Evolutionary conservation across 2,113 vertebrate species (phyloP).

Genomic region (Myotis davidii): DNA sequence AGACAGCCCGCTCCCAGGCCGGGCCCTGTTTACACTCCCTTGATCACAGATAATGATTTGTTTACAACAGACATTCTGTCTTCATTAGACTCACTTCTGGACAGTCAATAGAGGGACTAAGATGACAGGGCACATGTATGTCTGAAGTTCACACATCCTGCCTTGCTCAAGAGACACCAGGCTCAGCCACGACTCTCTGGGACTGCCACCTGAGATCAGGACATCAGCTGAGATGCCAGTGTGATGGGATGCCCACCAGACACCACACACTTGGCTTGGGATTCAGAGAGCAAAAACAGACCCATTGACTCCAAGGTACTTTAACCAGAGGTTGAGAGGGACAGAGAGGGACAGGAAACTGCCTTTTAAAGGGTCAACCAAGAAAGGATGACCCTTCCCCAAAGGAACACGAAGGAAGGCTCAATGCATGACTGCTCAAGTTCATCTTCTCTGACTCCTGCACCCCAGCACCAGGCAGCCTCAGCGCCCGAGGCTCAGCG

Average conservation of each 20-base stretch:
- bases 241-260: no score
- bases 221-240: not conserved
- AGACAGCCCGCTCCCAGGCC: conserved; percentile 54
- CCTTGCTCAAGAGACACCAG: conserved; percentile 2
- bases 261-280: no score
- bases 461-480: no score
- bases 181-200: conserved; percentile 38
- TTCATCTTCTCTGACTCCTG: not conserved
- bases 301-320: no score
- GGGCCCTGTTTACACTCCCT: conserved; percentile 70
- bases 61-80: conserved; percentile 74
- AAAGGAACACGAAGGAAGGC: not conserved
- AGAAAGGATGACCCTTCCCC: not conserved
- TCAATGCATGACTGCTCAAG: not conserved
- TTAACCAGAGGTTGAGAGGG: no score
- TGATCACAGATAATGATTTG: conserved; percentile 73
- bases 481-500: not conserved
- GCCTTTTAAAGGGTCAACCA: no score
- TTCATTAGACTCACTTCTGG: conserved; percentile 74
- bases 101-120: conserved; percentile 50
- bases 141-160: conserved; percentile 43
- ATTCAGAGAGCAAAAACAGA: no score
- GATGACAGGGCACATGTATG: not conserved
- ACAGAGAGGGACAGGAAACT: no score
- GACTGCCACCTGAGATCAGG: not conserved